These are phyloP conservation scores for Clarias laeviceps DNA, from an alignment of 2,797 vertebrate genomes.

Conservation along the genomic window DNA sequence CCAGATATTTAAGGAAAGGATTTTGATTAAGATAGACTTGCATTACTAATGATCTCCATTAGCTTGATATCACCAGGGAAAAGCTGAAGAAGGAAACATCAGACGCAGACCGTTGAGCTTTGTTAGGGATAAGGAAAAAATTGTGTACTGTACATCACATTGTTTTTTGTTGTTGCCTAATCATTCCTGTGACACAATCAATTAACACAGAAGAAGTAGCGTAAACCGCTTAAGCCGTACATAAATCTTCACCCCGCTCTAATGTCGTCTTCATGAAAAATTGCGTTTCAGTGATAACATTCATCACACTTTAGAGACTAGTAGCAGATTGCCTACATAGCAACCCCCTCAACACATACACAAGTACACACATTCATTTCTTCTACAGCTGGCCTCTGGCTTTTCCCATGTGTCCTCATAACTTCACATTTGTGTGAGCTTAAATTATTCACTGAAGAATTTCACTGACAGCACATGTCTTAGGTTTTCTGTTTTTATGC, in stretches of 20 bases:
- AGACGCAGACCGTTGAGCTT: not conserved
- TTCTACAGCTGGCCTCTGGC: not conserved
- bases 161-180: not conserved
- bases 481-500: not conserved
- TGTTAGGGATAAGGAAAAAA: not conserved
- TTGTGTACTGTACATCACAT: too few relatives aligned
- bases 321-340: slow-evolving; percentile 11
- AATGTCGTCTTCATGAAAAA: not conserved
- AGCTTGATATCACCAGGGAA: not conserved
- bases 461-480: not conserved
- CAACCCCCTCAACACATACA: not conserved
- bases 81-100: not conserved
- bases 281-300: not conserved
- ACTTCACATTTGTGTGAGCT: slow-evolving; percentile 10
- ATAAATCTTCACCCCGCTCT: not conserved
- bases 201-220: not conserved
- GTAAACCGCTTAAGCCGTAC: not conserved
- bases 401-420: slow-evolving; percentile 1
- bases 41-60: not conserved
- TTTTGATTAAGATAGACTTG: not conserved
- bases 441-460: slow-evolving; percentile 5
- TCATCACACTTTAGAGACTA: slow-evolving; percentile 11
- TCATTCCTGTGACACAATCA: not conserved
- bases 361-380: not conserved
- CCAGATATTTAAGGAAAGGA: slow-evolving; percentile 6